These are phyloP conservation scores for Hypanus sabinus DNA, from an alignment of 2,113 vertebrate species.

Conservation along the genomic window DNA sequence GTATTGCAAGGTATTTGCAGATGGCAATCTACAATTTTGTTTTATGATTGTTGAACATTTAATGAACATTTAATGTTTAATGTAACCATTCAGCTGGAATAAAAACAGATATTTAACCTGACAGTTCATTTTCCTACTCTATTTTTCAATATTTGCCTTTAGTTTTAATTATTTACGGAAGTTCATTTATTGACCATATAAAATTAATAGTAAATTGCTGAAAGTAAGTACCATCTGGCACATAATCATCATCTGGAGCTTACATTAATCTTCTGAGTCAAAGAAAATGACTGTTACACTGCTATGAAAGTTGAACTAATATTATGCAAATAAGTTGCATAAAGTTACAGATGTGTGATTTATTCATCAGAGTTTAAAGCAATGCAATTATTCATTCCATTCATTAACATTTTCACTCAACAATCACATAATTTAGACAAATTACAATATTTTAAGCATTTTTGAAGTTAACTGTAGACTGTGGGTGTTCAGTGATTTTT, in stretches of 20 bases:
- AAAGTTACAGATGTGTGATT: conserved; percentile 15
- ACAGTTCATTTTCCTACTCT: neutral
- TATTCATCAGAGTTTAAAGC: conserved; percentile 6
- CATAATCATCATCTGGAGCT: neutral
- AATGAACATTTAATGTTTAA: neutral
- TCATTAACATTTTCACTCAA: neutral
- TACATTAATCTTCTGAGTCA: neutral
- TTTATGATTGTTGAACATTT: neutral
- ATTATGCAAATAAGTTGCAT: conserved; percentile 15
- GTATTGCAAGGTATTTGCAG: neutral
- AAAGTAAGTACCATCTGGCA: neutral
- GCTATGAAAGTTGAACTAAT: neutral
- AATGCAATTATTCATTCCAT: conserved; percentile 15
- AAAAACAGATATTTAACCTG: neutral
- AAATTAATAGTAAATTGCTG: neutral
- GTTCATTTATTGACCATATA: neutral
- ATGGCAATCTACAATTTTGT: neutral
- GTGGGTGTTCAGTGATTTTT: neutral
- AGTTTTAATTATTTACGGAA: neutral
- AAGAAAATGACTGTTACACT: neutral
- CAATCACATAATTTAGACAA: conserved; percentile 17
- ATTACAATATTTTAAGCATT: conserved; percentile 21
- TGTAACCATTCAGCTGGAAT: neutral
- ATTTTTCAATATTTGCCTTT: neutral
- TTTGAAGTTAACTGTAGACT: conserved; percentile 21